Evolutionary conservation across 92 coral and sea anemone species (phyloP).

Genomic region (Epizoanthus rinbou): DNA sequence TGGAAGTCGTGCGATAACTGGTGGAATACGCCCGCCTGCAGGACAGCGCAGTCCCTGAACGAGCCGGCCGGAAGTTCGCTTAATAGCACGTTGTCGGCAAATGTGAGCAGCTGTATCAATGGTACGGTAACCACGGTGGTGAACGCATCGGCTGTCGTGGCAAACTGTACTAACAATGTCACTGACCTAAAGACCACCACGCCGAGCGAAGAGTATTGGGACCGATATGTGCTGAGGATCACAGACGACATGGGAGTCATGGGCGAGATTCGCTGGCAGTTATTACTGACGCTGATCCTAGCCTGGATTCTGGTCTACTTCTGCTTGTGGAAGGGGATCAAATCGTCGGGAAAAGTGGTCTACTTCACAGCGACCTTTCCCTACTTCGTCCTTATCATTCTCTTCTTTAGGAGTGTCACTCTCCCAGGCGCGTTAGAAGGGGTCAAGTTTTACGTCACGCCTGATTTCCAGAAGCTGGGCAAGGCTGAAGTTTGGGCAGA

Average conservation of each 20-base stretch:
- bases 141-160: slow-evolving; percentile 50
- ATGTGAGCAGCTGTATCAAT: slow-evolving; percentile 58
- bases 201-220: slow-evolving; percentile 98
- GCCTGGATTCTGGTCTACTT: slow-evolving; percentile 98
- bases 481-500: slow-evolving; percentile 94
- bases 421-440: slow-evolving; percentile 95
- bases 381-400: slow-evolving; percentile 84
- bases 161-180: slow-evolving; percentile 49
- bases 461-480: slow-evolving; percentile 86
- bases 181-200: slow-evolving; percentile 50
- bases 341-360: slow-evolving; percentile 99
- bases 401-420: slow-evolving; percentile 92
- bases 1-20: slow-evolving; percentile 87
- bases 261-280: slow-evolving; percentile 90
- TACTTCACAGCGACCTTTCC: slow-evolving; percentile 99
- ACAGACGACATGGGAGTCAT: slow-evolving; percentile 68
- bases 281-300: slow-evolving; percentile 77
- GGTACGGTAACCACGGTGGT: slow-evolving; percentile 51
- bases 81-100: slow-evolving; percentile 6
- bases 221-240: slow-evolving; percentile 80
- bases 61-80: slow-evolving; percentile 22
- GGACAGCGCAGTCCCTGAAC: slow-evolving; percentile 45
- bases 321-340: slow-evolving; percentile 99
- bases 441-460: slow-evolving; percentile 85
- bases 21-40: slow-evolving; percentile 92